Base-by-base conservation (phyloP, 2,888 invertebrate genomes). In the Pyrgus malvae region DNA sequence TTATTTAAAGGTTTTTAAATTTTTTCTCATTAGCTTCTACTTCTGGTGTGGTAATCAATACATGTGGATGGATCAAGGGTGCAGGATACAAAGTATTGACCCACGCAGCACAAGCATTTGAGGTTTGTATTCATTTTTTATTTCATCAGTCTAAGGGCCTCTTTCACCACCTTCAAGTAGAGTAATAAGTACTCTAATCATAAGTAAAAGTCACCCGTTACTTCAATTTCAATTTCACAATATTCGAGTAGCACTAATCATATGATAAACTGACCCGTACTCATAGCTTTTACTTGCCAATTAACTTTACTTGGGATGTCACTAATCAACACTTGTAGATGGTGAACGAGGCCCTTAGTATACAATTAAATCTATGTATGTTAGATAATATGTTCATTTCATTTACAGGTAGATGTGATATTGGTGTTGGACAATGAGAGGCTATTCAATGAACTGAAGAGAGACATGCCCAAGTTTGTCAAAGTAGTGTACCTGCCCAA, bases 21-120 rank as follows among this genome's bases (percentile, higher is more conserved):
- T 16, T 2, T 16, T 48, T 29, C 33, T 17, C n/a, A 3, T 8
- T 72, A 95, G 96, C 95, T 0, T 94, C 95, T 70, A 91, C 93
- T 27, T 97, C 97, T 2, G 99, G 99, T 0, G 95, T 97, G 2
- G 94, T 99, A 27, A 97, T 99, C 62, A 99, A 99, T 81, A 99
- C 99, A 0, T 98, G 98, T 67, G 99, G 99, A 0, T 99, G 98
- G 98, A 95, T 99, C 1, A 98, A 98, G 81, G 96, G 95, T 0
- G 94, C 92, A 0, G 99, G 99, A 0, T 99, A 98, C 80, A 94
- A 95, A 69, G 92, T 96, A 50, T 80, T 99, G 8, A 93, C 96
- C 2, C 96, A 97, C 68, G 95, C 97, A 0, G 98, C 98, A 0
- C 95, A 97, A 68, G 95, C 97, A 0, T 99, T 99, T 83, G 98